Evolutionary conservation across 2,888 invertebrate genomes (phyloP).

Genomic region (Oscheius onirici): DNA sequence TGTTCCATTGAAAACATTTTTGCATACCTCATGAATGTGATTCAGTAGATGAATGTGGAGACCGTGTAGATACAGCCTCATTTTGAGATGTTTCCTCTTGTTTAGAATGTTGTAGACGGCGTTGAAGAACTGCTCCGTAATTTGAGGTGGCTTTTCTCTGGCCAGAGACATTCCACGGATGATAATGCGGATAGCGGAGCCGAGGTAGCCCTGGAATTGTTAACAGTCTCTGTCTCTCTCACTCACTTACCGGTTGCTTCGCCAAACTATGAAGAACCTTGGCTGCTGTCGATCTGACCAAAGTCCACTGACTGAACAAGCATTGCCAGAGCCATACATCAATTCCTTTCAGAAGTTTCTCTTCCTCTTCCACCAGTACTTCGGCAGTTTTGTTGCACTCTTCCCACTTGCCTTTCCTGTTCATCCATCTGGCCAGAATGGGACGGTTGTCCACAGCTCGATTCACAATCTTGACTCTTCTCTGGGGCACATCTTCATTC

Average conservation of each 20-base stretch:
- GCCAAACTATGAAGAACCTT: conserved; percentile 38
- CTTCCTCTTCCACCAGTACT: neutral
- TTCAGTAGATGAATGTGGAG: conserved; percentile 48
- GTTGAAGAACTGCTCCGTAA: conserved; percentile 47
- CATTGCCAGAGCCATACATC: conserved; percentile 45
- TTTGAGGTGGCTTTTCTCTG: conserved; percentile 8
- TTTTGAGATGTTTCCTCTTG: conserved; percentile 38
- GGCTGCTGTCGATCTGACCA: conserved; percentile 42
- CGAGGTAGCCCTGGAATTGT: conserved; percentile 34
- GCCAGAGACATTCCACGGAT: conserved; percentile 36
- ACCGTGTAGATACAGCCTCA: conserved; percentile 46
- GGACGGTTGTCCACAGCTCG: conserved; percentile 3
- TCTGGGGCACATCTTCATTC: conserved; percentile 3
- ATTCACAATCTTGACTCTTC: conserved; percentile 3
- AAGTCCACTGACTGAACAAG: conserved; percentile 48
- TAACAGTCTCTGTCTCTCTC: neutral
- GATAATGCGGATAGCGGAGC: conserved; percentile 37
- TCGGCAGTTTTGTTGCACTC: neutral
- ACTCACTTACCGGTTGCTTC: conserved; percentile 26
- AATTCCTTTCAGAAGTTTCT: neutral
- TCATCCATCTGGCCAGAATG: conserved; percentile 16
- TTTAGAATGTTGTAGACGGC: conserved; percentile 40
- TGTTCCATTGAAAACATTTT: neutral
- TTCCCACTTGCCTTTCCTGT: neutral
- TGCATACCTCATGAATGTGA: conserved; percentile 9